Base-by-base conservation (phyloP, 1,140 invertebrate genomes). In the Drosophila tropicalis region DNA sequence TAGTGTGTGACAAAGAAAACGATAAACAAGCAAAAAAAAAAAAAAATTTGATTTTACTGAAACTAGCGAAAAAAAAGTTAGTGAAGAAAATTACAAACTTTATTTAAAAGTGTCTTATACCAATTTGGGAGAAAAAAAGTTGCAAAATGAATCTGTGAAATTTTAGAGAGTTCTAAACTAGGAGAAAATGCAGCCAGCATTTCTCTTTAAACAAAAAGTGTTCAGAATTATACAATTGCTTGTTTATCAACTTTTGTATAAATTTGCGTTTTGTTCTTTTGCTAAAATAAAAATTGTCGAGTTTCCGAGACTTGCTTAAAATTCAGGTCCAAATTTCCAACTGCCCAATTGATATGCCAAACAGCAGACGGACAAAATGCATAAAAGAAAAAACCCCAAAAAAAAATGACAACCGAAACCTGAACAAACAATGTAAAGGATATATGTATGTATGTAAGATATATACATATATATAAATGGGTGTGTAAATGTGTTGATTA, bases 341-440 rank as follows among this genome's bases (percentile, higher is more conserved):
- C 57, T 19, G 17, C 13, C 61, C 41, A 70, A 87, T 80, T 80
- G 70, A 77, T 72, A 83, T 87, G 79, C 79, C 67, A 68, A 64
- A 47, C 79, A 76, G 54, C 73, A 79, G 54, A 57, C 73, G 72
- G 54, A 54, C 64, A 67, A 66, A 76, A 54, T 72, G 64, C 72
- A 78, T 58, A 64, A 62, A 62, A 67, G 54, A 63, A 70, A 64
- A 64, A 64, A 34, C 40, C 10, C n/a, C 3, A 9, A 9, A 47
- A 51, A 13, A n/a, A 64, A 75, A 47, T 17, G 7, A 47, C 9
- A 22, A 19, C 44, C 44, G 19, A 51, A 72, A 70, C 71, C 60
- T 73, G 67, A 67, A 62, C 67, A 70, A 82, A 87, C 83, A 82
- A 70, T 72, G 62, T 62, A 15, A 29, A 61, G 47, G 72, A 55